A percentile compares a stretch with the other conserved stretches of the same genome.
Evolutionary conservation across 1,140 invertebrate species (phyloP).

Genomic region (Pissodes strobi): DNA sequence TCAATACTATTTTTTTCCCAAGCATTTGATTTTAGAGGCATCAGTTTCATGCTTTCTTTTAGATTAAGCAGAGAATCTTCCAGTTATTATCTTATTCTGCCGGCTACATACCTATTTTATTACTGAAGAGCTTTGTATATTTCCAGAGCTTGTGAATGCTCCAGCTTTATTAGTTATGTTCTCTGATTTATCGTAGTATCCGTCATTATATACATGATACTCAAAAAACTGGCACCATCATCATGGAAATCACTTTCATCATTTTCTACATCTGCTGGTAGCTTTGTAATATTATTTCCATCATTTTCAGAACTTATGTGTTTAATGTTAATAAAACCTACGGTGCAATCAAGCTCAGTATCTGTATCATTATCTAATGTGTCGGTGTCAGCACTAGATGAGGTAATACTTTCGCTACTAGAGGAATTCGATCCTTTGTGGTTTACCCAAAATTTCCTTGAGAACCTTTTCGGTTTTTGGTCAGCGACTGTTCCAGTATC

Average conservation of each 20-base stretch:
- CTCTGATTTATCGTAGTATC: neutral
- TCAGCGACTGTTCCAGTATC: slow-evolving; percentile 61
- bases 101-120: neutral
- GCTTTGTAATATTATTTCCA: slow-evolving; percentile 1
- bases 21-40: no score
- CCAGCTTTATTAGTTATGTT: no score
- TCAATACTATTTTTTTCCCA: slow-evolving; percentile 4
- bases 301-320: slow-evolving; percentile 29
- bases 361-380: no score
- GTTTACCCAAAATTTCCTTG: slow-evolving; percentile 75
- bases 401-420: slow-evolving; percentile 12
- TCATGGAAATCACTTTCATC: slow-evolving; percentile 1
- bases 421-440: slow-evolving; percentile 64
- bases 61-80: neutral
- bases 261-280: slow-evolving; percentile 10
- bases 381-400: slow-evolving; percentile 56
- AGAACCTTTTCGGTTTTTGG: slow-evolving; percentile 69
- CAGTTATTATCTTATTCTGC: neutral
- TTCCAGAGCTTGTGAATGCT: no score
- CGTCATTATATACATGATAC: slow-evolving; percentile 12
- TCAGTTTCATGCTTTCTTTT: slow-evolving; percentile 3
- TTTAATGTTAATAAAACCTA: slow-evolving; percentile 50
- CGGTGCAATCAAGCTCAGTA: slow-evolving; percentile 53
- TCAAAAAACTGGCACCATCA: slow-evolving; percentile 19
- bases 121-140: no score